Evolutionary conservation across 2,797 vertebrate species (phyloP), one percentile per base, ranked within the genome.

Genomic region (Myotis pilosus): DNA sequence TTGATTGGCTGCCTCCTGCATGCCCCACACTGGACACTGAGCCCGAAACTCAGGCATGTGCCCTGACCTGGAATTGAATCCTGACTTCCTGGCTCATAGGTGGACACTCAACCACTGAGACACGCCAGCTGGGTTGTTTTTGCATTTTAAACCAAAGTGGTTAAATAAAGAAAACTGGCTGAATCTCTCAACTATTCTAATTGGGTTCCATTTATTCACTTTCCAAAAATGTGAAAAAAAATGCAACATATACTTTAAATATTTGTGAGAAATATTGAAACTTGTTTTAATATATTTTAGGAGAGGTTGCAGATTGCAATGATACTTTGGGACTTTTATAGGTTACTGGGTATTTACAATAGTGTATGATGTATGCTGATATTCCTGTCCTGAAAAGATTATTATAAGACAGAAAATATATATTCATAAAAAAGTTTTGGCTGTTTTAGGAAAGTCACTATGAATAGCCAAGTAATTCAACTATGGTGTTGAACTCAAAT

Each of bases 201-300:
- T 44, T 89, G 71, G 30, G 25, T 68, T 88, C n/a, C 51, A 91
- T 85, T 91, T 94, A 88, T 92, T 93, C 41, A 82, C 57, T 94
- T 91, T 55, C 68, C 80, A 94, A 95, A 95, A 96, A 91, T 64
- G 49, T 94, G 93, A 96, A 93, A 88, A 88, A 49, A 91, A 97
- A 94, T 49, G 60, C 72, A 96, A 79, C 30, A 75, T 75, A 82
- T 44, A 85, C 53, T 92, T 89, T 96, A 92, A 91, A 91, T 96
- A 76, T 81, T 82, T 76, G 78, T 94, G 25, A 85, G 93, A 94
- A 80, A 89, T 72, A 68, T 6, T 69, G 23, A 23, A 84, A 92
- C 36, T 96, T 94, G 64, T 80, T 87, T 95, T 88, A 87, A 88
- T 92, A 94, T 85, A 91, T 80, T 91, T 89, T 69, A 93, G 69